phyloP scores from a whole-genome alignment of 2,797 vertebrate genomes.

The Lepidocolaptes lacrymiger region DNA sequence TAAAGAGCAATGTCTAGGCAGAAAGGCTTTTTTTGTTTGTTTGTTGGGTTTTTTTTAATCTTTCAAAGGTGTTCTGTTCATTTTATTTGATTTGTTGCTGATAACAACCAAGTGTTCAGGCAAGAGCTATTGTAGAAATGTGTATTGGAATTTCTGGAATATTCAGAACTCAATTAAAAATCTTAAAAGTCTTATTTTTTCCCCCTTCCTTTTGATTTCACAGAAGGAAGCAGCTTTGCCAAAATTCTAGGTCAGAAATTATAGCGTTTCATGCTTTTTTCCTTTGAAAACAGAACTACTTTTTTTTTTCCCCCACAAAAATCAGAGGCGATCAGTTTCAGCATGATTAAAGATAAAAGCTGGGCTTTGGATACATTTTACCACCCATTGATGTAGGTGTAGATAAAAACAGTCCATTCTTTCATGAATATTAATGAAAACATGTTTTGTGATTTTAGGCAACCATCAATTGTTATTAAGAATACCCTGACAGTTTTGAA shows the following conservation, averaged over 20 bases:
- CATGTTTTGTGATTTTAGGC: conserved; percentile 53
- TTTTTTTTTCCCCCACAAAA: background rate
- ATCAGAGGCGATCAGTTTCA: background rate
- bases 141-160: background rate
- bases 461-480: conserved; percentile 48
- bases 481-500: background rate
- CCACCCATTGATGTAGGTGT: conserved; percentile 42
- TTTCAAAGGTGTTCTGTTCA: background rate
- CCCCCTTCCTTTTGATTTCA: background rate
- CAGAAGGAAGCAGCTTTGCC: background rate
- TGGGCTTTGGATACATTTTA: conserved; percentile 18
- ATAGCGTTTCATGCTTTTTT: conserved; percentile 9
- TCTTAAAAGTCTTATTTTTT: background rate
- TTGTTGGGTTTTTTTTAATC: background rate
- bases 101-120: background rate
- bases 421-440: conserved; percentile 70
- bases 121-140: background rate
- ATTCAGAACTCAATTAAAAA: background rate
- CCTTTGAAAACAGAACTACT: background rate
- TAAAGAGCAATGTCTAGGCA: background rate
- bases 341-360: conserved; percentile 28
- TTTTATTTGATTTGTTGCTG: background rate
- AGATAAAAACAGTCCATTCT: conserved; percentile 49
- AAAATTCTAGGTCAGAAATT: conserved; percentile 28
- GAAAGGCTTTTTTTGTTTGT: background rate